A percentile compares a stretch with the other conserved stretches of the same genome.
These are phyloP conservation scores for Selene dorsalis DNA, from an alignment of 2,797 vertebrate species.

Conservation along the genomic window DNA sequence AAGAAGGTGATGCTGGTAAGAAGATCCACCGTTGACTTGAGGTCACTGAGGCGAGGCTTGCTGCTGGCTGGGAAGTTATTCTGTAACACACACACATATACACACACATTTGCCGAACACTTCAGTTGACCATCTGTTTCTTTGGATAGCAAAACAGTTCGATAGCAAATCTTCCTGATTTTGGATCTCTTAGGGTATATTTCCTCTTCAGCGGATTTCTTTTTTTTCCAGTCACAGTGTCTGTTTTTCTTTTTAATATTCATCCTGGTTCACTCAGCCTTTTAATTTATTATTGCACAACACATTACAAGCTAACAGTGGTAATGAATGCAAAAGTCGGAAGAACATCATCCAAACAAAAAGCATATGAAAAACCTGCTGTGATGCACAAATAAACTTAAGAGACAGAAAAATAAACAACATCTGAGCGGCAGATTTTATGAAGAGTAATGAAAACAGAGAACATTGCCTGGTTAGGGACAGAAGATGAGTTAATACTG, in stretches of 20 bases:
- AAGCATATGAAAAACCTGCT: not conserved
- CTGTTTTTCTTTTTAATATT: not conserved
- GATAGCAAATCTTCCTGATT: no score
- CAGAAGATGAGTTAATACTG: not conserved
- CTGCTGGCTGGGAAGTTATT: constrained; percentile 98
- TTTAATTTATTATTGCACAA: not conserved
- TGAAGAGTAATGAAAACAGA: no score
- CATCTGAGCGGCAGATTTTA: not conserved
- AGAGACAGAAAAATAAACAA: not conserved
- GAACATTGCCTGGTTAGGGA: no score
- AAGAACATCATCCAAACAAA: not conserved
- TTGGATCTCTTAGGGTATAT: not conserved
- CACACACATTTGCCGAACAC: not conserved
- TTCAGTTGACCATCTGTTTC: not conserved
- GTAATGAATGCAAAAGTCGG: not conserved
- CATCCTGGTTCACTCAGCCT: not conserved
- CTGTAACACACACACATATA: constrained; percentile 74
- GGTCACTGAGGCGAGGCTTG: constrained; percentile 90
- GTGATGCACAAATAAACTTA: not conserved
- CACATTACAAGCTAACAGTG: constrained; percentile 1
- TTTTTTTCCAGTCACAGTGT: not conserved
- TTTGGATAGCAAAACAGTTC: not conserved
- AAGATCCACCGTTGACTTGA: constrained; percentile 97
- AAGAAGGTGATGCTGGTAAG: constrained; percentile 99
- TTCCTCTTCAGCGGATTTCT: not conserved